Base-by-base conservation (phyloP, 2,797 vertebrate genomes). In the Sebastiscus tertius region DNA sequence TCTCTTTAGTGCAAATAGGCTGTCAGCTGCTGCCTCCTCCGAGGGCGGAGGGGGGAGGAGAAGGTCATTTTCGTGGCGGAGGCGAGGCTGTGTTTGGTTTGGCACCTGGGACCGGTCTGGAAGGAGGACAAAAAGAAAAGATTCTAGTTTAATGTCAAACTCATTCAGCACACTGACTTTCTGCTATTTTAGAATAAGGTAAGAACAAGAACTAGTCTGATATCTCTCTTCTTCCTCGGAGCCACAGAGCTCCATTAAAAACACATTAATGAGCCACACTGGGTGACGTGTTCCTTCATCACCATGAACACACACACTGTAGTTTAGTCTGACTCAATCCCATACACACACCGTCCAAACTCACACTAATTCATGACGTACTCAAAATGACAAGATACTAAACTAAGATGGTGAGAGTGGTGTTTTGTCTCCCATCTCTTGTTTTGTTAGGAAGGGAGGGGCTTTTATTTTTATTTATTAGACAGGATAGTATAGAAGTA, bases 1-100 rank as follows among this genome's bases (percentile, higher is more conserved):
- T 93, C 92, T 92, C 89, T 95, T 91, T 96, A 96, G 96, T 96
- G 95, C 95, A 96, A 96, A 96, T 95, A 91, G 92, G 92, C 91
- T 93, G 88, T 85, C 81, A 85, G 88, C 76, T 75, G 89, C 89
- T 60, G 72, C 66, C 87, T 85, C 69, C 80, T 70, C 72, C 3
- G 52, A 65, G 77, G 69, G 26, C 12, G 72, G 70, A 20, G 68
- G 75, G 55, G 34, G 56, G 31, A 66, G 78, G 82, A 77, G 87
- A 83, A 86, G 92, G 93, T 97, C 96, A 97, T 93, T 97, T 97
- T 92, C 93, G 93, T 58, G 94, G 95, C n/a, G 75, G 83, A 74
- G 94, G 92, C 24, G 95, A 96, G 84, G 93, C 88, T 79, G 94
- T 86, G 72, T 93, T 95, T 92, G 84, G 89, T 94, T 96, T 97